Conservation (phyloP, 2,888 invertebrate species). For the Eupithecia subfuscata region DNA sequence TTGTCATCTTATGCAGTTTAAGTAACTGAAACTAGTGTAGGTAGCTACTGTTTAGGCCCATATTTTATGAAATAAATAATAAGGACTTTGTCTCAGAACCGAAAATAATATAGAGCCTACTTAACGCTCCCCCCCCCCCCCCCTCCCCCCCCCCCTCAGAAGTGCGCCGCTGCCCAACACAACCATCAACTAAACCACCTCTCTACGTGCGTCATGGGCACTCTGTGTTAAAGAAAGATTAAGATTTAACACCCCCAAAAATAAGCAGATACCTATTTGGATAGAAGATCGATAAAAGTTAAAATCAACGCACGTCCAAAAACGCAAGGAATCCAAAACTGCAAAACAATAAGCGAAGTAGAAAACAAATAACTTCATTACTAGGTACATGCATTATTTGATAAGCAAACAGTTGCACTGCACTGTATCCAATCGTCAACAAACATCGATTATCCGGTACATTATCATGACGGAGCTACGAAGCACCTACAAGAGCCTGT, state of each 20-base stretch:
- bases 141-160: too few relatives aligned
- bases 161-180: not conserved
- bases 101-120: not conserved
- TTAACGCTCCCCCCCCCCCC: too few relatives aligned
- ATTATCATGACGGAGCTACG: not conserved
- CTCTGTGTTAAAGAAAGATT: not conserved
- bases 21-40: not conserved
- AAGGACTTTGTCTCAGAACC: not conserved
- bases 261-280: not conserved
- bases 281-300: not conserved
- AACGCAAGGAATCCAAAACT: not conserved
- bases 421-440: not conserved
- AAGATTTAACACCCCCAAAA: not conserved
- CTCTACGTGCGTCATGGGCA: not conserved
- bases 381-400: not conserved
- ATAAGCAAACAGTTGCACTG: constrained; percentile 4
- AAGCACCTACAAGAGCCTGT: not conserved
- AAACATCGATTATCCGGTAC: constrained; percentile 4
- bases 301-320: not conserved
- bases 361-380: not conserved
- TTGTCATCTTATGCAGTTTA: not conserved
- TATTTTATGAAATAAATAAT: not conserved
- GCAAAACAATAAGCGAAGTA: not conserved
- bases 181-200: not conserved
- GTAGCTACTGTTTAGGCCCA: not conserved